These are phyloP conservation scores for Hormiphora californensis DNA, from an alignment of 37 sponge, comb jelly and placozoan genomes.

Conservation along the genomic window DNA sequence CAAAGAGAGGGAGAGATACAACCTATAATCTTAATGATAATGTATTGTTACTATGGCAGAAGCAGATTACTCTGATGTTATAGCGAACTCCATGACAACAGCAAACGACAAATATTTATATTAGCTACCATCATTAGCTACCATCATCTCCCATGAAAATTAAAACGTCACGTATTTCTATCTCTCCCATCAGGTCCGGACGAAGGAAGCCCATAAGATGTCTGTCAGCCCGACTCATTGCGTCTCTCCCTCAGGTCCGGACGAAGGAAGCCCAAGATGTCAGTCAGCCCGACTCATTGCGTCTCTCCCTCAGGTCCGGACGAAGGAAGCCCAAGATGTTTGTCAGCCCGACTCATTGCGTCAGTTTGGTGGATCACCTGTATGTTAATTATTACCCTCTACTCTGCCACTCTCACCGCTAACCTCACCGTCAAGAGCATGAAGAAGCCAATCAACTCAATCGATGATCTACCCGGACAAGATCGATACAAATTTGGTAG, in stretches of 20 bases:
- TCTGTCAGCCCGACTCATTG: not conserved
- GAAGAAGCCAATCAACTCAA: constrained; percentile 7
- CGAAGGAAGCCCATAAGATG: not conserved
- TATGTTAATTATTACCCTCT: not conserved
- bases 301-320: no score
- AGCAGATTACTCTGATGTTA: no score
- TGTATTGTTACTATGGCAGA: no score
- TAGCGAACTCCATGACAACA: no score
- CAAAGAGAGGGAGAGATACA: no score
- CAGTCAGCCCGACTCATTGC: not conserved
- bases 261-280: constrained; percentile 1
- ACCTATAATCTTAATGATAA: no score
- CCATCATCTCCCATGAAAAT: no score
- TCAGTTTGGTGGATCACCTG: constrained; percentile 5
- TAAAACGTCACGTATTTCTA: no score
- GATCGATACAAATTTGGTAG: not conserved
- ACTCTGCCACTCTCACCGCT: constrained; percentile 23
- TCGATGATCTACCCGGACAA: not conserved
- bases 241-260: not conserved
- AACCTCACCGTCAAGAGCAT: constrained; percentile 2
- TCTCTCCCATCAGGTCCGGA: no score
- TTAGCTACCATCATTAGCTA: no score
- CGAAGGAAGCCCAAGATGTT: not conserved
- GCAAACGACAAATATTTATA: no score
- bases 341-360: not conserved